Evolutionary conservation across 2,888 invertebrate genomes (phyloP).

Genomic region (Apantesis nais): DNA sequence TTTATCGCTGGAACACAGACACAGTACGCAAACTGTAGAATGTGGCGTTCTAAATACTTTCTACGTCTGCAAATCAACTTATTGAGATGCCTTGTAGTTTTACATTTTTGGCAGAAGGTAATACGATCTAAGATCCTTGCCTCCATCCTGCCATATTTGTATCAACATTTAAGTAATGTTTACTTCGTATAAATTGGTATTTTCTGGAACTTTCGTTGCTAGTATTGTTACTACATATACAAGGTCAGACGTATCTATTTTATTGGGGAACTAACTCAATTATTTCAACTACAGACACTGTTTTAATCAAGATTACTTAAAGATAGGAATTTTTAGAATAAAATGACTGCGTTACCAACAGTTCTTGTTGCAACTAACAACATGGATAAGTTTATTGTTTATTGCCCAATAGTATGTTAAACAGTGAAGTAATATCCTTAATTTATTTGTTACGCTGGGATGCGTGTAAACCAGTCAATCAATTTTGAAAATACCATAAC

Average conservation of each 20-base stretch:
- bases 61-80: too few relatives aligned
- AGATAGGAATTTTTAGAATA: not conserved
- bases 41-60: not conserved
- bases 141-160: too few relatives aligned
- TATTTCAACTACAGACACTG: not conserved
- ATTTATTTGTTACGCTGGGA: too few relatives aligned
- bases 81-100: not conserved
- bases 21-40: not conserved
- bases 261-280: not conserved
- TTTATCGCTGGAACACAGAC: constrained; percentile 90
- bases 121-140: too few relatives aligned
- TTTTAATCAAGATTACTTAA: not conserved
- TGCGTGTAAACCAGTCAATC: too few relatives aligned
- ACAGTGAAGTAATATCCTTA: too few relatives aligned
- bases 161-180: too few relatives aligned
- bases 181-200: too few relatives aligned
- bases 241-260: not conserved
- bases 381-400: too few relatives aligned
- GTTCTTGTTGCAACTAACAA: not conserved
- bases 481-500: too few relatives aligned
- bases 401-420: not conserved
- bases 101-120: too few relatives aligned
- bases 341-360: not conserved
- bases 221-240: not conserved
- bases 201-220: not conserved